These are phyloP conservation scores for Ophiothrix spiculata DNA, from an alignment of 35 echinoderm and acorn worm genomes.

Conservation along the genomic window DNA sequence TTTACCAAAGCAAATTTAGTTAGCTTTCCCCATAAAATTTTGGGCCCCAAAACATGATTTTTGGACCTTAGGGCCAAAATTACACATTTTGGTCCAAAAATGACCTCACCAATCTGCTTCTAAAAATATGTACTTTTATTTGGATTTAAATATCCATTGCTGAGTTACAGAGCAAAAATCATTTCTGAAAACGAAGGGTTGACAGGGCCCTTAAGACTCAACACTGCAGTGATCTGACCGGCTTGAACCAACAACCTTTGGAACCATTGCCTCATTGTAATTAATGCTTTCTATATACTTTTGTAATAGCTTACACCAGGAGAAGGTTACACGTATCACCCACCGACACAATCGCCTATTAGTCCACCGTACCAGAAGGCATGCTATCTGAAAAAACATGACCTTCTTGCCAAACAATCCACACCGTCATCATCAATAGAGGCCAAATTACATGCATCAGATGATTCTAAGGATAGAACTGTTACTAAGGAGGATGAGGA, in stretches of 20 bases:
- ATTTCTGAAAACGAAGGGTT: neutral
- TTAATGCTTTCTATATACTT: neutral
- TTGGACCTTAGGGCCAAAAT: too few species aligned
- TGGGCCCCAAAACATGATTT: too few species aligned
- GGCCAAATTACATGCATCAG: neutral
- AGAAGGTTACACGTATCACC: conserved; percentile 60
- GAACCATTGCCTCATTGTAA: neutral
- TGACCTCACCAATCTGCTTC: too few species aligned
- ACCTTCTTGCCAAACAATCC: conserved; percentile 68
- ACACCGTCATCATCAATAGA: neutral
- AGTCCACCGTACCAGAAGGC: conserved; percentile 90
- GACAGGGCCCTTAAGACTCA: neutral
- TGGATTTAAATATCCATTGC: too few species aligned
- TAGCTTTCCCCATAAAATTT: too few species aligned
- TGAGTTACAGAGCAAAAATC: neutral
- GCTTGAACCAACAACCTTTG: neutral
- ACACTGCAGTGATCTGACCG: neutral
- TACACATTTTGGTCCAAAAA: too few species aligned
- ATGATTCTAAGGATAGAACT: neutral
- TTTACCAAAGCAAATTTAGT: too few species aligned
- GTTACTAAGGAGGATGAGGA: neutral
- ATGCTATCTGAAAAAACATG: conserved; percentile 71
- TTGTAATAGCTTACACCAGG: conserved; percentile 66
- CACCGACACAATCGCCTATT: conserved; percentile 92
- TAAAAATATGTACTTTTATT: too few species aligned